Conservation (phyloP, 2,888 invertebrate species). For the Boloria euphrosyne region DNA sequence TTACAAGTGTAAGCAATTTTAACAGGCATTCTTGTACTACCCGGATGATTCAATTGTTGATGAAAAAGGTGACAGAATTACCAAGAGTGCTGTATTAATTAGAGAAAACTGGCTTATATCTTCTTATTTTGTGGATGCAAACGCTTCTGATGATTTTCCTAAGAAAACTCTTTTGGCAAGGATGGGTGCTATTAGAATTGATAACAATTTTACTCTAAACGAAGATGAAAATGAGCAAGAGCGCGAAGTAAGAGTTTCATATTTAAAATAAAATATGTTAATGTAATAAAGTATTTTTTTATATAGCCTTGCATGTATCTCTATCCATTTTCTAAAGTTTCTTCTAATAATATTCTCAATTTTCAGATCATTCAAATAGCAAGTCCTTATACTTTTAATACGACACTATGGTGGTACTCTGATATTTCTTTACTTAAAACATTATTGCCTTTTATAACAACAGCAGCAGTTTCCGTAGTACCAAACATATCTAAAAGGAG, state of each 20-base stretch:
- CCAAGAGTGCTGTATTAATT: conserved; percentile 63
- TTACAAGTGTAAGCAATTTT: conserved; percentile 25
- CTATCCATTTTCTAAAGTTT: background rate
- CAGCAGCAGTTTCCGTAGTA: conserved; percentile 51
- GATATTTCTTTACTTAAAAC: conserved; percentile 69
- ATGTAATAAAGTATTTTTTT: background rate
- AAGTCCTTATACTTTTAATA: conserved; percentile 60
- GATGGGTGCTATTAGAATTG: conserved; percentile 62
- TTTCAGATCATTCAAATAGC: conserved; percentile 65
- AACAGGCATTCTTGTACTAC: conserved; percentile 71
- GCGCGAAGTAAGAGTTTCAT: conserved; percentile 57
- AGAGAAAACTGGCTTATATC: conserved; percentile 64
- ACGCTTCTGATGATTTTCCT: conserved; percentile 56
- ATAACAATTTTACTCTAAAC: conserved; percentile 61
- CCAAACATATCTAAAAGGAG: conserved; percentile 44
- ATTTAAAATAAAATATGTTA: background rate
- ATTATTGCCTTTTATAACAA: conserved; percentile 60
- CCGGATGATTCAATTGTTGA: conserved; percentile 61
- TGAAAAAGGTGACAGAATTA: conserved; percentile 52
- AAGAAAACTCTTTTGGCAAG: conserved; percentile 68
- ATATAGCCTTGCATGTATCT: background rate
- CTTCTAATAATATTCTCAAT: conserved; percentile 1
- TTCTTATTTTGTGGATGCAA: conserved; percentile 55
- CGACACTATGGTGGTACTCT: conserved; percentile 63
- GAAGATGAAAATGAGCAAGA: conserved; percentile 76